These are phyloP conservation scores for Pachliopta kotzebuea DNA, from an alignment of 2,888 invertebrate genomes.

Conservation along the genomic window DNA sequence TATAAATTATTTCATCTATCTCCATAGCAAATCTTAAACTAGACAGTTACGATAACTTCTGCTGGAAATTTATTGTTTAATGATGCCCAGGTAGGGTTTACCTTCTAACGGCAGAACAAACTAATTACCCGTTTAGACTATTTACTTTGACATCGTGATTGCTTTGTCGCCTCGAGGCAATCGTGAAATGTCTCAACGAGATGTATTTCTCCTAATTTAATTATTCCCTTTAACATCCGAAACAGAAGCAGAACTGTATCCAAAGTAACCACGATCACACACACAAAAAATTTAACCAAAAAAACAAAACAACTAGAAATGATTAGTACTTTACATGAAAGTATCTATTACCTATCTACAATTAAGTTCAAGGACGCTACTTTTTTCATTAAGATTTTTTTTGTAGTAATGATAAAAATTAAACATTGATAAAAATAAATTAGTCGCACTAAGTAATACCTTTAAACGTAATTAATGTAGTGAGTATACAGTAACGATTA, in stretches of 20 bases:
- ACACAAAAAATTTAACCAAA: not conserved
- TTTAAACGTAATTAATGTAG: too few species aligned
- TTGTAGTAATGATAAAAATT: too few species aligned
- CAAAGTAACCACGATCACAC: not conserved
- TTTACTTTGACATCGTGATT: constrained; percentile 64
- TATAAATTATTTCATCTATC: not conserved
- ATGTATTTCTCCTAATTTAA: constrained; percentile 22
- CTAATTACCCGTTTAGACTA: constrained; percentile 72
- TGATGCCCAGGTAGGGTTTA: constrained; percentile 39
- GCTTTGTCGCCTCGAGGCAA: constrained; percentile 55
- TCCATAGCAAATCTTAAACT: constrained; percentile 29
- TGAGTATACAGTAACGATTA: too few species aligned
- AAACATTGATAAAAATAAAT: too few species aligned
- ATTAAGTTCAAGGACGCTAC: too few species aligned
- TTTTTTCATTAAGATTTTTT: too few species aligned
- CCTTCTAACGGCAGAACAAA: constrained; percentile 60
- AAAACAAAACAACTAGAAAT: too few species aligned
- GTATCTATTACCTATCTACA: too few species aligned
- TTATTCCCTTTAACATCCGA: constrained; percentile 19
- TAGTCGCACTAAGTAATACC: too few species aligned
- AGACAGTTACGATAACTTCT: constrained; percentile 32
- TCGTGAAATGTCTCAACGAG: constrained; percentile 38
- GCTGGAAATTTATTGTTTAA: constrained; percentile 37
- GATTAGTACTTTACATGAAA: too few species aligned
- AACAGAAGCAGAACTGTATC: not conserved